Evolutionary conservation across 2,113 vertebrate genomes (phyloP), one percentile per base, ranked within the genome.

Genomic region (Esox niger): DNA sequence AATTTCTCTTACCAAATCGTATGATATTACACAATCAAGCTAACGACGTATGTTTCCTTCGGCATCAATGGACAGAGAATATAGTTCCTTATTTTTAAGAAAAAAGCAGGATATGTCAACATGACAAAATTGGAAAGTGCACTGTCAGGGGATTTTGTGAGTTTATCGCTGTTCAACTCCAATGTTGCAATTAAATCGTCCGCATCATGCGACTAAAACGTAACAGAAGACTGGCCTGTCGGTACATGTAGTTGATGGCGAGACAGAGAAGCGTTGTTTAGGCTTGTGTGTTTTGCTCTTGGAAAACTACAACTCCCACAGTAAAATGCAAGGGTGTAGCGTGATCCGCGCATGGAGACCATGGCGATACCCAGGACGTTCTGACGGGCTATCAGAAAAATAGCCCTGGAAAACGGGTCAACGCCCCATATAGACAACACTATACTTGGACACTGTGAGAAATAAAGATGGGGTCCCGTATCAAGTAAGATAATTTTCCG

Each of bases 391-490:
- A 82, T 58, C 76, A 31, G 70, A 75, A 79, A 66, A 82, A 80
- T 72, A 78, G 58, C 77, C 57, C 25, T 60, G 47, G 82, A 68
- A 52, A 73, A 74, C 75, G 81, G 69, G 70, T 76, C 81, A 66
- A 82, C 70, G 72, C 65, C 73, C 70, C 69, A 63, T 1, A n/a
- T 30, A 21, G 52, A 43, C 38, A 46, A 68, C 59, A 62, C 46
- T 52, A 56, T 62, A 67, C 20, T 57, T 64, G 68, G 72, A 64
- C 70, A 70, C 52, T 29, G 35, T 38, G 64, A 76, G 62, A 23
- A 17, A 30, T 26, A 63, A 85, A 52, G 76, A 92, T 92, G 91
- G 90, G 89, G 68, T 92, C 90, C 80, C 80, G 91, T 59, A 86
- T 92, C 74, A 92, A 86, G 91, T 92, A 89, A 89, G 91, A 61